Evolutionary conservation across 2,113 vertebrate species (phyloP), one percentile per base, ranked within the genome.

Genomic region (Trochalopteron elliotii): DNA sequence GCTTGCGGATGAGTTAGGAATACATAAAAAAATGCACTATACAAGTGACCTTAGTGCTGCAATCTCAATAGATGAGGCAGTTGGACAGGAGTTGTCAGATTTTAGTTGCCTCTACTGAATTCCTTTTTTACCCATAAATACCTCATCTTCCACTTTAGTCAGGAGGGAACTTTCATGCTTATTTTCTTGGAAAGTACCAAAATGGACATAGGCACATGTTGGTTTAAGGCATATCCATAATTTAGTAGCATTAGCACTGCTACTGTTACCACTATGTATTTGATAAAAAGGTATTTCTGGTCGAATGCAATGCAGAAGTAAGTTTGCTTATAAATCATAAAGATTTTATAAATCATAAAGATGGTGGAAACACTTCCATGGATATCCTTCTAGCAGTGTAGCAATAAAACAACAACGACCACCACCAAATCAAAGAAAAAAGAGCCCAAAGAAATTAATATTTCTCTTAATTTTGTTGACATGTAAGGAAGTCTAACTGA

Each of bases 231-330:
- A 42, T 30, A 64, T 24, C 18, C n/a, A 24, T 23, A 69, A 37
- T 76, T 85, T 47, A 72, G 22, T 42, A 56, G 40, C 15, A 60
- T 52, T 71, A 79, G 8, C 16, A 10, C 16, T 35, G 11, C 23
- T 59, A 27, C 16, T 52, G 12, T 68, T 71, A 42, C 31, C 35
- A 25, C 27, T 42, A 5, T 7, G 3, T 47, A 76, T 60, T 53
- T 86, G 79, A 44, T 83, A 59, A 88, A 72, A 7, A 52, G 18
- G 25, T 65, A 8, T 49, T 49, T 72, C 35, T 86, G 12, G 50
- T 69, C 0, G 0, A 77, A 86, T 31, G 15, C 0, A 1, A 53
- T 21, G 20, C 19, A 60, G 61, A 79, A 78, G 2, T 52, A 59
- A 55, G 17, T 60, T 79, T 64, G 30, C 11, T 86, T 70, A 47